A percentile compares a stretch with the other conserved stretches of the same genome.
Conservation (phyloP, 1,140 invertebrate species). For the Glomeris maerens region DNA sequence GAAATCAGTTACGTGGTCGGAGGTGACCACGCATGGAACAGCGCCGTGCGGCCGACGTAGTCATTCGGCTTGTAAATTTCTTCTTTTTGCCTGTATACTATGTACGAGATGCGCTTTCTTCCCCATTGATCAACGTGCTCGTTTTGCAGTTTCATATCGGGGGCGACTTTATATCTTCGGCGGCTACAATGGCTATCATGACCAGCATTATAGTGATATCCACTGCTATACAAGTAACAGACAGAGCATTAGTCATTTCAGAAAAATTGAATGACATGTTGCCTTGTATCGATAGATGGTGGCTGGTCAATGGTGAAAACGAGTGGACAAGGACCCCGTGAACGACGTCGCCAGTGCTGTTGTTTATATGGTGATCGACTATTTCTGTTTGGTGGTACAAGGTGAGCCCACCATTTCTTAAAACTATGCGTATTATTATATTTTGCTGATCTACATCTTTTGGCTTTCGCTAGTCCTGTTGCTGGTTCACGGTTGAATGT, state of each 20-base stretch:
- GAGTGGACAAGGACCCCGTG: slow-evolving; percentile 44
- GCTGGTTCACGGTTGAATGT: slow-evolving; percentile 14
- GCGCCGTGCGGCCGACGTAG: slow-evolving; percentile 57
- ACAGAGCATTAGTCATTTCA: not conserved
- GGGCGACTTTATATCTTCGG: slow-evolving; percentile 71
- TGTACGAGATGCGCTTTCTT: not conserved
- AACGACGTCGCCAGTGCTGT: slow-evolving; percentile 61
- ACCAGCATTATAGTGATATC: slow-evolving; percentile 67
- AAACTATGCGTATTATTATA: slow-evolving; percentile 4
- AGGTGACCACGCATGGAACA: slow-evolving; percentile 38
- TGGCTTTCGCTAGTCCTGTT: slow-evolving; percentile 24
- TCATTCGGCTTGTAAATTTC: slow-evolving; percentile 63
- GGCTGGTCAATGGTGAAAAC: slow-evolving; percentile 46
- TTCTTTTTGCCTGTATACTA: slow-evolving; percentile 4
- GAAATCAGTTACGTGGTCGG: slow-evolving; percentile 48
- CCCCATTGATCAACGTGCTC: slow-evolving; percentile 11
- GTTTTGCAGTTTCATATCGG: slow-evolving; percentile 52
- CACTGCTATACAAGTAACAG: slow-evolving; percentile 36
- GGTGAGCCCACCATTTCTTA: slow-evolving; percentile 31
- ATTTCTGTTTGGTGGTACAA: slow-evolving; percentile 74
- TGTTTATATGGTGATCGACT: slow-evolving; percentile 51
- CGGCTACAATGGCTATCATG: slow-evolving; percentile 59
- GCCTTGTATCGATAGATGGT: slow-evolving; percentile 36
- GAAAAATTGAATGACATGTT: slow-evolving; percentile 17
- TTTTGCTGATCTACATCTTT: slow-evolving; percentile 12